A percentile compares a stretch with the other conserved stretches of the same genome.
These are phyloP conservation scores for Galaxea fascicularis DNA, from an alignment of 92 coral and sea anemone genomes.

Conservation along the genomic window DNA sequence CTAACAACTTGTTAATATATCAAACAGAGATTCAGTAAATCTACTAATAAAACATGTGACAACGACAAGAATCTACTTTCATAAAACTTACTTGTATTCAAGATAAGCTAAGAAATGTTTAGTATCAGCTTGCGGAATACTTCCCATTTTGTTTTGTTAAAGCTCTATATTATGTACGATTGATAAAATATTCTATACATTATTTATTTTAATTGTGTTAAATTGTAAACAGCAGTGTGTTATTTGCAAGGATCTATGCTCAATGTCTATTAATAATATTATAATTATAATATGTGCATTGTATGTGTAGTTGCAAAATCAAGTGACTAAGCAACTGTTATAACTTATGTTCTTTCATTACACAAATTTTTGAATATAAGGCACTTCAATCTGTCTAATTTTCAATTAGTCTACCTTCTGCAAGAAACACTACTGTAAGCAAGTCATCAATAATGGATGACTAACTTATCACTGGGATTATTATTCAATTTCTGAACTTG, in stretches of 20 bases:
- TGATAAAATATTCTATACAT: conserved; percentile 16
- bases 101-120: too few relatives aligned
- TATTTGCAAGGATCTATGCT: conserved; percentile 1
- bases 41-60: too few relatives aligned
- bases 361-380: not conserved
- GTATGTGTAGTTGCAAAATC: not conserved
- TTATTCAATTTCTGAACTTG: not conserved
- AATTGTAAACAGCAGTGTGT: conserved; percentile 4
- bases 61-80: too few relatives aligned
- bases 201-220: not conserved
- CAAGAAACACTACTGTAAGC: not conserved
- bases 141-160: not conserved
- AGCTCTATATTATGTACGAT: conserved; percentile 18
- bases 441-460: conserved; percentile 10
- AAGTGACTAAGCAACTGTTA: not conserved
- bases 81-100: too few relatives aligned
- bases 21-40: too few relatives aligned
- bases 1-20: too few relatives aligned
- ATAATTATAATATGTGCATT: not conserved
- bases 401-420: not conserved
- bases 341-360: not conserved
- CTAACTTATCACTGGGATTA: too few relatives aligned
- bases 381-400: not conserved
- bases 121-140: not conserved
- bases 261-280: not conserved